A percentile compares a stretch with the other conserved stretches of the same genome.
Evolutionary conservation across 2,113 vertebrate genomes (phyloP).

Genomic region (Phainopepla nitens): DNA sequence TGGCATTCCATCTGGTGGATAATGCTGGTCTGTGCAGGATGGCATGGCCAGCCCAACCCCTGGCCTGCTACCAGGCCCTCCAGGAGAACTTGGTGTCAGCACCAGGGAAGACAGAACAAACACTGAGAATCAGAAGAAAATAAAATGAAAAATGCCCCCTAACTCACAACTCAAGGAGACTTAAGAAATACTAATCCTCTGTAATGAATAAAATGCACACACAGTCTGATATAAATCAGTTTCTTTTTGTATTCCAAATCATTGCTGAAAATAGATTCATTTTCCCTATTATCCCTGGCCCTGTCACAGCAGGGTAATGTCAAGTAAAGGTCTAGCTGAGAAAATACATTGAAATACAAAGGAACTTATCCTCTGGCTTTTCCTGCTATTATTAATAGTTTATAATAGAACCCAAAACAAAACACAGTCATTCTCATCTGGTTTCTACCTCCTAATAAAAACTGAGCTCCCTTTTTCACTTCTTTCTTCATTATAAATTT

Average conservation of each 20-base stretch:
- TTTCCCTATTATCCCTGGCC: neutral
- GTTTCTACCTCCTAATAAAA: constrained; percentile 1
- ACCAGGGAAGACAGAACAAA: neutral
- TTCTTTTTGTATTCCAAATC: constrained; percentile 5
- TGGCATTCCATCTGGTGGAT: neutral
- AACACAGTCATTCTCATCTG: neutral
- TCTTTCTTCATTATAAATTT: neutral
- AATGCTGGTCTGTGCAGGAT: neutral
- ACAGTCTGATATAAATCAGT: constrained; percentile 40
- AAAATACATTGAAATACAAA: constrained; percentile 59
- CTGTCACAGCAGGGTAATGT: constrained; percentile 49
- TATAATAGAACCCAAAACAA: constrained; percentile 51
- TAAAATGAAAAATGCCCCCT: neutral
- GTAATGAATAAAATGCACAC: constrained; percentile 20
- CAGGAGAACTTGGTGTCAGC: neutral
- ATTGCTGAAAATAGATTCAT: constrained; percentile 36
- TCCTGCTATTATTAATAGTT: constrained; percentile 56
- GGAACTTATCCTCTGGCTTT: constrained; percentile 54
- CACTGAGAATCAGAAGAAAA: neutral
- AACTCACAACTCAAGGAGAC: neutral
- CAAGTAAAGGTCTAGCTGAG: constrained; percentile 56
- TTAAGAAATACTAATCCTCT: constrained; percentile 34
- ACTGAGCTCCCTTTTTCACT: neutral
- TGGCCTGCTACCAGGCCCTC: neutral
- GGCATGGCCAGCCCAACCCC: neutral